phyloP scores from a whole-genome alignment of 2,888 invertebrate species.

The Cerceris ruficornis region DNA sequence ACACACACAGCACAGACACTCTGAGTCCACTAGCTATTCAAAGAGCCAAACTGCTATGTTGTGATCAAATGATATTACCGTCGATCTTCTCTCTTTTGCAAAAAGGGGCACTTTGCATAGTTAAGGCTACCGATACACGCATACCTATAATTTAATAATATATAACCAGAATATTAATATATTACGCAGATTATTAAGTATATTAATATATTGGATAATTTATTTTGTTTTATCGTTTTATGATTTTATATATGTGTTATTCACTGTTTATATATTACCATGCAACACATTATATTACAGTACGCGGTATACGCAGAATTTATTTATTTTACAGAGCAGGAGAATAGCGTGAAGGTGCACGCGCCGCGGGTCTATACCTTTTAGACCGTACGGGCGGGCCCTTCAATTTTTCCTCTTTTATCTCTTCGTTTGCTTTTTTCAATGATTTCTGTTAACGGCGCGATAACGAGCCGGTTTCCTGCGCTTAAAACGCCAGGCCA shows the following conservation, averaged over 20 bases:
- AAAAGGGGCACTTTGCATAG: slow-evolving; percentile 78
- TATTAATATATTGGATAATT: slow-evolving; percentile 81
- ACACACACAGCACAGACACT: slow-evolving; percentile 33
- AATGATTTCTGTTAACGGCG: neutral
- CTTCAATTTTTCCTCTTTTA: neutral
- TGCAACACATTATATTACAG: slow-evolving; percentile 57
- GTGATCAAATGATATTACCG: slow-evolving; percentile 78
- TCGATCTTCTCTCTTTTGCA: slow-evolving; percentile 66
- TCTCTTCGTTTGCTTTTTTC: slow-evolving; percentile 9
- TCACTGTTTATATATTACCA: slow-evolving; percentile 75
- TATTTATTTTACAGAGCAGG: slow-evolving; percentile 60
- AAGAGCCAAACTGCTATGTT: slow-evolving; percentile 78
- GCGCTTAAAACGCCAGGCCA: neutral
- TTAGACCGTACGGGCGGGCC: slow-evolving; percentile 16
- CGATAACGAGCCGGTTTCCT: neutral
- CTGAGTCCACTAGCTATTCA: slow-evolving; percentile 76
- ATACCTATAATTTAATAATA: slow-evolving; percentile 76
- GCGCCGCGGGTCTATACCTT: slow-evolving; percentile 56
- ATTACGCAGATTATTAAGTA: slow-evolving; percentile 79
- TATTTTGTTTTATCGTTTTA: slow-evolving; percentile 82
- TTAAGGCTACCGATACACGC: slow-evolving; percentile 71
- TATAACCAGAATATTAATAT: slow-evolving; percentile 80
- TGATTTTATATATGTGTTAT: slow-evolving; percentile 81
- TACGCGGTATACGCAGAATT: slow-evolving; percentile 63
- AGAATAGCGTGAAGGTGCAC: slow-evolving; percentile 60